Evolutionary conservation across 2,113 vertebrate genomes (phyloP), one percentile per base, ranked within the genome.

Genomic region (Nanorana parkeri): DNA sequence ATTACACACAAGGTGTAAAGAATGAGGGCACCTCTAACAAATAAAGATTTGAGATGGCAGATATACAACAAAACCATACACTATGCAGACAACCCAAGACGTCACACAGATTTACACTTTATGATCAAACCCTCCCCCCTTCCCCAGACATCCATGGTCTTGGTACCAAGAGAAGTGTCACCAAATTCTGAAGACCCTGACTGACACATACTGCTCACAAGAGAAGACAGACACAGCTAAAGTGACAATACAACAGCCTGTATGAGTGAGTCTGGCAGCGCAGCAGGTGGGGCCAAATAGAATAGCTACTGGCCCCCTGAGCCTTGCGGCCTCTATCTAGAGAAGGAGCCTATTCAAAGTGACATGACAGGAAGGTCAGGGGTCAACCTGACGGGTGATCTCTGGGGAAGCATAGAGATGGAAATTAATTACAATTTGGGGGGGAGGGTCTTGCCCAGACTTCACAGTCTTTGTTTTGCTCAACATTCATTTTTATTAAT

Each of bases 401-500:
- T 95, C 94, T 90, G 84, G 92, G 87, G 89, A 96, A 93, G 93
- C 91, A 91, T 92, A 91, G 88, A 96, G 95, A 93, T 97, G 94
- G 94, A 96, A 96, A 96, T 96, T 95, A 97, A 96, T 96, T 95
- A 96, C 94, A 95, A 95, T 93, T 93, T 87, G 92, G 93, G 94
- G 93, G 58, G 92, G 93, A 92, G 89, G 93, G 95, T 91, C 86
- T 93, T 96, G 90, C 94, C 52, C 71, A 92, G 95, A 95, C 95
- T 93, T 75, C 93, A 90, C 89, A 85, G 91, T 96, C 88, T 96
- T 96, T 97, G 95, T 97, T 94, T 92, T 88, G 90, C 85, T 90
- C 88, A 92, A 91, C 94, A 95, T 95, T 96, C 95, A 95, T 96
- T 91, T 91, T 94, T 94, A 94, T 93, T 90, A 83, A 83, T 83